Percentiles rank a stretch among this genome's conserved stretches.
phyloP scores from a whole-genome alignment of 2,113 vertebrate genomes.

The Anarrhichthys ocellatus region DNA sequence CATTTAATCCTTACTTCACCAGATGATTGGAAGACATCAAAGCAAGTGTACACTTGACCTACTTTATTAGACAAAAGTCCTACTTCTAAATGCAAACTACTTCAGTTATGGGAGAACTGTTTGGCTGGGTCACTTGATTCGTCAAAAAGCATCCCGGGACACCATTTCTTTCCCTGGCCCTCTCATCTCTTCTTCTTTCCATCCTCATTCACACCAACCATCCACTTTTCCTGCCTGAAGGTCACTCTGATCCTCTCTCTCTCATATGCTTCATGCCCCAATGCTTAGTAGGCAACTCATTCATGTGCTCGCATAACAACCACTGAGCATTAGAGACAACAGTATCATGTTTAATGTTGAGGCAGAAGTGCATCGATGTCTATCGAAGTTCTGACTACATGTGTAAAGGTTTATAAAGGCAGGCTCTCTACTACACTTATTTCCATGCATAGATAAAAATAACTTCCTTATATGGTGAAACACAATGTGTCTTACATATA shows the following conservation, averaged over 20 bases:
- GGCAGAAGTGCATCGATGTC: neutral
- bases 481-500: neutral
- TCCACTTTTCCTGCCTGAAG: neutral
- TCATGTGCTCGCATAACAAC: neutral
- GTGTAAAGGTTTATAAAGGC: neutral
- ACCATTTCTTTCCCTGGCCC: neutral
- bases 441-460: neutral
- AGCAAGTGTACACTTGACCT: neutral
- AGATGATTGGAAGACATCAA: neutral
- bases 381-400: neutral
- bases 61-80: constrained; percentile 1
- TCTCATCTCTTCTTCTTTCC: neutral
- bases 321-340: neutral
- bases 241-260: neutral
- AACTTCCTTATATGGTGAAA: neutral
- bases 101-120: constrained; percentile 1
- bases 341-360: neutral
- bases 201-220: neutral
- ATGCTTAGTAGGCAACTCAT: neutral
- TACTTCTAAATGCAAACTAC: neutral
- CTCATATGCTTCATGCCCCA: neutral
- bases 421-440: neutral
- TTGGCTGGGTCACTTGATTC: neutral
- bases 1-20: neutral
- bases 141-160: neutral